Evolutionary conservation across 92 coral and sea anemone genomes (phyloP), one percentile per base, ranked within the genome.

Genomic region (Anthopleura xanthogrammica): DNA sequence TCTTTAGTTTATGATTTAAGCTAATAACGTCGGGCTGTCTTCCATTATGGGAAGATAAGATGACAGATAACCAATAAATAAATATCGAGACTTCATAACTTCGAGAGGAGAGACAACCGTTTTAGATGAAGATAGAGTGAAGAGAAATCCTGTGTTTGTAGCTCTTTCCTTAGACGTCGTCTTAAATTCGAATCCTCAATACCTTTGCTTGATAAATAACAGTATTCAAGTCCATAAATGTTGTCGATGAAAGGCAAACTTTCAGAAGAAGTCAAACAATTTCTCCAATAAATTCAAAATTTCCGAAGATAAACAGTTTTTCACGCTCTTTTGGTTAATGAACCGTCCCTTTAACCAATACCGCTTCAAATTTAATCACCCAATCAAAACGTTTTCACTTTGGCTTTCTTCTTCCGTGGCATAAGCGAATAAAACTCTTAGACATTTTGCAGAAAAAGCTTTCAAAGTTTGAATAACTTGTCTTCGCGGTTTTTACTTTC

Each of bases 401-500:
- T 62, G 36, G 70, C 70, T 62, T 62, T 23, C 2, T n/a, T 20
- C 70, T 62, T n/a, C 12, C 29, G 7, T 62, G 24, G 12, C 14
- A 5, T 62, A n/a, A 20, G 39, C 7, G 11, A 5, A 29, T 23
- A 4, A n/a, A 62, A 62, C 1, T 20, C 36, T 62, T 20, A 20
- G 29, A 62, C 70, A 62, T 62, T n/a, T 62, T 62, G 70, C 36
- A 62, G 70, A 62, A 20, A n/a, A 20, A 62, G 70, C 12, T 62
- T 14, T 62, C 29, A 20, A 62, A 62, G 29, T 62, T 62, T 62
- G 70, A 62, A 62, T 62, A 7, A 20, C 23, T 23, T n/a, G 9
- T 2, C 23, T 62, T 62, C 70, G 29, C 70, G 70, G 70, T 62
- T 62, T 62, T 79, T 62, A 77, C 72, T 56, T 62, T 85, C 94